phyloP scores from a whole-genome alignment of 2,888 invertebrate species.

The Anoncus sp. region DNA sequence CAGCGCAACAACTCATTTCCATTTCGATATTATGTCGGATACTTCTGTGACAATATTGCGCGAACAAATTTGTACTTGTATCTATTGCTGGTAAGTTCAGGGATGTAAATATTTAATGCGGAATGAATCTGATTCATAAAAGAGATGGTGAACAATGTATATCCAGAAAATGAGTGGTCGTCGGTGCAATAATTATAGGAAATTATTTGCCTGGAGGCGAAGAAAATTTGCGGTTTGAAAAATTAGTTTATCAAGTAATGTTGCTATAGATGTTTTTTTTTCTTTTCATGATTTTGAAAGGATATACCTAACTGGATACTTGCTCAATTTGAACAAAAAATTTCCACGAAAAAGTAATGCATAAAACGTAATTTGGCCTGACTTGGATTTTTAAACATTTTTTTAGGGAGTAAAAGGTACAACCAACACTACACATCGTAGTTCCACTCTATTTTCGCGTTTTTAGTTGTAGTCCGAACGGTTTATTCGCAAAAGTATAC shows the following conservation, averaged over 20 bases:
- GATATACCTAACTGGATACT: too few species aligned
- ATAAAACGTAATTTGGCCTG: neutral
- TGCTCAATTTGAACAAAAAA: neutral
- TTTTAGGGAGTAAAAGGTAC: neutral
- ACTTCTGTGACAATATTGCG: too few species aligned
- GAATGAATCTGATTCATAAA: too few species aligned
- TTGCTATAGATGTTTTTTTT: neutral
- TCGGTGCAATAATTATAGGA: too few species aligned
- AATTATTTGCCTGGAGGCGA: neutral
- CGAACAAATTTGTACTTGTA: too few species aligned
- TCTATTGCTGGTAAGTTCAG: too few species aligned
- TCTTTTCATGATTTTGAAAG: neutral
- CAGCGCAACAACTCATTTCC: neutral
- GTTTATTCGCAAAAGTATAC: slow-evolving; percentile 6
- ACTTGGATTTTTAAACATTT: neutral
- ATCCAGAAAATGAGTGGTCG: too few species aligned
- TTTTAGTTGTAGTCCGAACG: slow-evolving; percentile 3
- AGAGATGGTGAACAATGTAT: too few species aligned
- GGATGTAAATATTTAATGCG: too few species aligned
- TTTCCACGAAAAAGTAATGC: neutral
- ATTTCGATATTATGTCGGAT: too few species aligned
- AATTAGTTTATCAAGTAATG: neutral
- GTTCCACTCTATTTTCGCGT: neutral
- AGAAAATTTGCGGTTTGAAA: neutral
- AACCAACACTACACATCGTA: slow-evolving; percentile 1